These are phyloP conservation scores for Berghia stephanieae DNA, from an alignment of 1,140 invertebrate species.

Conservation along the genomic window DNA sequence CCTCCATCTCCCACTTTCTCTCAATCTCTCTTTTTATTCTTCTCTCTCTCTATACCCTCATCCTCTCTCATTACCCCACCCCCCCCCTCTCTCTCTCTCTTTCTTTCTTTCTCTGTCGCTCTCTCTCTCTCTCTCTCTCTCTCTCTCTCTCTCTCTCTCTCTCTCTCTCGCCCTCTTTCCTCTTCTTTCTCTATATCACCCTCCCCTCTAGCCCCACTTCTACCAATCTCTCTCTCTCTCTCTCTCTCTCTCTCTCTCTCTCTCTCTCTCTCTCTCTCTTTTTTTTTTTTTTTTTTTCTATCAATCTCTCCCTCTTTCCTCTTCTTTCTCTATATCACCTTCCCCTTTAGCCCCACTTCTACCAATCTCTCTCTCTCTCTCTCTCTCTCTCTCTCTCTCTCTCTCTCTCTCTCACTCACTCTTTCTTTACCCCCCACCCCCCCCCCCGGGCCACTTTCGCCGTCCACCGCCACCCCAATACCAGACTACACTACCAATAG, in stretches of 20 bases:
- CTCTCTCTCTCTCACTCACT: not conserved
- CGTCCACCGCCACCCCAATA: too few relatives aligned
- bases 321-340: not conserved
- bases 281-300: too few relatives aligned
- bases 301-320: too few relatives aligned
- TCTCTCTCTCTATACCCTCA: not conserved
- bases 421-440: too few relatives aligned
- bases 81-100: not conserved
- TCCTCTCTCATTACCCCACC: not conserved
- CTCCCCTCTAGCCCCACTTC: too few relatives aligned
- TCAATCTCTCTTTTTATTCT: not conserved
- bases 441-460: too few relatives aligned
- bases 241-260: not conserved
- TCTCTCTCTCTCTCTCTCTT: not conserved
- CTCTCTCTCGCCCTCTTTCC: too few relatives aligned
- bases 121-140: not conserved
- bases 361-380: too few relatives aligned
- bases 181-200: not conserved
- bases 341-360: not conserved
- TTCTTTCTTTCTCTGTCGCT: not conserved
- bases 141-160: not conserved
- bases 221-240: too few relatives aligned
- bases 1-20: not conserved
- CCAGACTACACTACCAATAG: too few relatives aligned
- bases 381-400: not conserved